phyloP scores from a whole-genome alignment of 53 echinoderm and acorn worm genomes.

The Henricia sp. region DNA sequence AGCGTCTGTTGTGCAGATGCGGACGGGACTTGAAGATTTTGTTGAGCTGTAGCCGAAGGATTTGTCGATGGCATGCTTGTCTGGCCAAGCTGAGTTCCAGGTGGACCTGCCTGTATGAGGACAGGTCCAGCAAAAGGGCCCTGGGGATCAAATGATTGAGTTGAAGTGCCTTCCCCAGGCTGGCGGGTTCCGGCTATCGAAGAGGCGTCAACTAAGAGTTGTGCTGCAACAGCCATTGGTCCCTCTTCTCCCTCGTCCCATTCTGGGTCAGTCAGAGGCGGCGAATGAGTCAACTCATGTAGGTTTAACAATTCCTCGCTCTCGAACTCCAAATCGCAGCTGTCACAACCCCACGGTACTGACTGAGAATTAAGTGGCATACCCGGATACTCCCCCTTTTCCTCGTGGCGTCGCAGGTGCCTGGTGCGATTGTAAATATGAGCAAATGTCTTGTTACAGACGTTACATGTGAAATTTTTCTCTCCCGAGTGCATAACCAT shows the following conservation, averaged over 20 bases:
- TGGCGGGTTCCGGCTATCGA: slow-evolving; percentile 33
- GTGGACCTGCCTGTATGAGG: slow-evolving; percentile 10
- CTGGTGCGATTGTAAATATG: slow-evolving; percentile 88
- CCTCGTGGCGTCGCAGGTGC: slow-evolving; percentile 86
- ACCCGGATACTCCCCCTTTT: slow-evolving; percentile 82
- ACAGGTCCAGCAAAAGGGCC: slow-evolving; percentile 5
- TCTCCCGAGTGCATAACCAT: slow-evolving; percentile 93
- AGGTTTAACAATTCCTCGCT: slow-evolving; percentile 75
- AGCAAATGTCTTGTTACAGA: slow-evolving; percentile 92
- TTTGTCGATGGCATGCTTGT: too few relatives aligned
- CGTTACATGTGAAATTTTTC: slow-evolving; percentile 91
- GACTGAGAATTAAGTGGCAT: slow-evolving; percentile 52
- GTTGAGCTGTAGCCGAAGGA: too few relatives aligned
- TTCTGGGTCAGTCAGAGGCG: slow-evolving; percentile 55
- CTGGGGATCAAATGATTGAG: slow-evolving; percentile 37
- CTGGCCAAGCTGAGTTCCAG: slow-evolving; percentile 2
- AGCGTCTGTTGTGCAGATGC: slow-evolving; percentile 1
- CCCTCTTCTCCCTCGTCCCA: slow-evolving; percentile 62
- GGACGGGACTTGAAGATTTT: not conserved
- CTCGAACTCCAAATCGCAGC: slow-evolving; percentile 90
- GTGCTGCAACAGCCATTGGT: slow-evolving; percentile 52
- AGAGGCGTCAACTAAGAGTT: slow-evolving; percentile 42
- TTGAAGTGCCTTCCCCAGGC: slow-evolving; percentile 10
- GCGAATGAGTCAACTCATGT: slow-evolving; percentile 72
- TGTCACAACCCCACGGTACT: slow-evolving; percentile 70